Conservation (phyloP, 2,888 invertebrate genomes). For the Ferdinandea cuprea region DNA sequence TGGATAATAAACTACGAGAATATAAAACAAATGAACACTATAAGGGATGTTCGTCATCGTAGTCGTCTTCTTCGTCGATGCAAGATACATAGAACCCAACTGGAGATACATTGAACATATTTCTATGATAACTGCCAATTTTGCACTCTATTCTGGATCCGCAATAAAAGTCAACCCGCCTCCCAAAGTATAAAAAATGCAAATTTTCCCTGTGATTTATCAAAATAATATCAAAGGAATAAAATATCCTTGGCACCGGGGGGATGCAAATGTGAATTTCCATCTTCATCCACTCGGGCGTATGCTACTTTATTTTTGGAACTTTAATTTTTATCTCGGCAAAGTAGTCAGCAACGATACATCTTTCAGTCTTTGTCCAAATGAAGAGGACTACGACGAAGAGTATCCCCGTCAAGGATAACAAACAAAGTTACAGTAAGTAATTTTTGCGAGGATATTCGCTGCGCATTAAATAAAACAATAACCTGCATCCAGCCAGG, state of each 20-base stretch:
- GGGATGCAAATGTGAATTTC: conserved; percentile 1
- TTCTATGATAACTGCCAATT: conserved; percentile 44
- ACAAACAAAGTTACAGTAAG: conserved; percentile 13
- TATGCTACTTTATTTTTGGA: conserved; percentile 19
- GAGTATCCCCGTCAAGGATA: conserved; percentile 1
- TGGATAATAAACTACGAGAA: conserved; percentile 52
- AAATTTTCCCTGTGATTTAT: conserved; percentile 55
- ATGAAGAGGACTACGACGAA: neutral
- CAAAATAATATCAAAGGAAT: conserved; percentile 27
- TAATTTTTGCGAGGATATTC: conserved; percentile 4
- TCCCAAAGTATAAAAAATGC: conserved; percentile 1
- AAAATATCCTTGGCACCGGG: neutral
- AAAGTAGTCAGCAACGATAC: neutral
- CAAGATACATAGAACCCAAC: neutral
- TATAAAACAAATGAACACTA: conserved; percentile 53
- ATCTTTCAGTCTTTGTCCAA: neutral
- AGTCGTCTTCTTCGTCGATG: neutral
- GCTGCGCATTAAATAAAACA: conserved; percentile 30
- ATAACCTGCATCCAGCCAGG: conserved; percentile 10
- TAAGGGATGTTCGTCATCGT: too few relatives aligned
- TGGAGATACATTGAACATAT: neutral
- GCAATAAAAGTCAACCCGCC: too few relatives aligned
- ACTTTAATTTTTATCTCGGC: conserved; percentile 38
- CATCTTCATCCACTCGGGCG: conserved; percentile 24
- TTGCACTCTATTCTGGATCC: too few relatives aligned